Evolutionary conservation across 2,888 invertebrate genomes (phyloP).

Genomic region (Melieria crassipennis): DNA sequence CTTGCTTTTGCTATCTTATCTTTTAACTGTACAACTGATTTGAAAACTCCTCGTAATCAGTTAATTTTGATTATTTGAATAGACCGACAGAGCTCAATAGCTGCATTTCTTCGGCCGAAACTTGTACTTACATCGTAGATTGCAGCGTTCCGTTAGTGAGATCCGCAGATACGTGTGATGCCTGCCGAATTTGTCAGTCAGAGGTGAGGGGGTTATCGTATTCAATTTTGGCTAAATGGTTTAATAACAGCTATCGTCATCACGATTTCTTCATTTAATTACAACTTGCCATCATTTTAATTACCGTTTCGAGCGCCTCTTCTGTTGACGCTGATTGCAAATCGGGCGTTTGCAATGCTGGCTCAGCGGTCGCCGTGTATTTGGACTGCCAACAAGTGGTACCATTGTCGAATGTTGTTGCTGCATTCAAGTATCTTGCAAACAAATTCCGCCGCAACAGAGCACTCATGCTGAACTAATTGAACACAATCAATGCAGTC

Average conservation of each 20-base stretch:
- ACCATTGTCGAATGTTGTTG: neutral
- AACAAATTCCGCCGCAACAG: no score
- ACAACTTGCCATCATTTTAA: no score
- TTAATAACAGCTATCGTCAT: neutral
- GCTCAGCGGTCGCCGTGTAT: neutral
- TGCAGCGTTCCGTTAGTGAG: constrained; percentile 95
- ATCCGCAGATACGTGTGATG: constrained; percentile 93
- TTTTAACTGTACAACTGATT: neutral
- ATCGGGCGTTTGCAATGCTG: no score
- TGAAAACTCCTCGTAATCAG: neutral
- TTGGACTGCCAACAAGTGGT: neutral
- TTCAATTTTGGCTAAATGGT: constrained; percentile 16
- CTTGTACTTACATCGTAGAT: constrained; percentile 87
- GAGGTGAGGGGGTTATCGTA: constrained; percentile 51
- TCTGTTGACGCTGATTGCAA: neutral
- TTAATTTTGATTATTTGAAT: constrained; percentile 15
- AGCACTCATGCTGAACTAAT: no score
- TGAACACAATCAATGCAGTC: no score
- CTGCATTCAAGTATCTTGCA: no score
- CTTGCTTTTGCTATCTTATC: neutral
- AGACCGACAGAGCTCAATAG: neutral
- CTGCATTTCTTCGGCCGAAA: neutral
- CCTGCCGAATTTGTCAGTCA: constrained; percentile 87
- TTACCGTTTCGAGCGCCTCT: constrained; percentile 8
- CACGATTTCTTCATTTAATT: no score